Evolutionary conservation across 2,888 invertebrate genomes (phyloP), one percentile per base, ranked within the genome.

Genomic region (Ornithoptera alexandrae): DNA sequence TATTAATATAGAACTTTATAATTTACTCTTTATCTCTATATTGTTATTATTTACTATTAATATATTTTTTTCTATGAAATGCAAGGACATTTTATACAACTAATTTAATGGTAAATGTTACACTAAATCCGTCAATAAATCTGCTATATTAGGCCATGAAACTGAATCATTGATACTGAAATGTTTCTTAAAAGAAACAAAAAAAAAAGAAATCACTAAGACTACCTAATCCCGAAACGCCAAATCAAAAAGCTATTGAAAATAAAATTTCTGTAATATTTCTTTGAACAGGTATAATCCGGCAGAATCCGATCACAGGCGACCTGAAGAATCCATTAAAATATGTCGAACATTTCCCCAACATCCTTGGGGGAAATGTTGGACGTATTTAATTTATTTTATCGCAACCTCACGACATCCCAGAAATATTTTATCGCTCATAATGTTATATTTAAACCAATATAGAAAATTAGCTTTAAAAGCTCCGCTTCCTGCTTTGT

Each of bases 231-330:
- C 50, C 18, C 18, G 15, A 50, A 50, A 66, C 12, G 50, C 6
- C 66, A 50, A 66, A 60, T 66, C 66, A 46, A 66, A 66, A 66
- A 65, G 59, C 60, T 36, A 66, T 60, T 36, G 66, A 66, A 20
- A 66, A 36, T 50, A 53, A 66, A 61, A 60, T 60, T 53, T 46
- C 50, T 36, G 46, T 62, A 42, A 50, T 46, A 66, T 66, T 66
- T 60, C 66, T 59, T 66, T 61, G 30, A 22, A 66, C 53, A 36
- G 60, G 50, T 61, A 66, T 66, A 60, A 66, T 57, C 46, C 20
- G 42, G 8, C 60, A 60, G 15, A 53, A 66, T 61, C 66, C 66
- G 53, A 50, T 65, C 24, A 42, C 10, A 36, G 30, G 20, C 24
- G 46, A 66, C 60, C 66, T 60, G 18, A 60, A 66, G 24, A 67